Evolutionary conservation across 2,113 vertebrate species (phyloP).

Genomic region (Hydropotes inermis): DNA sequence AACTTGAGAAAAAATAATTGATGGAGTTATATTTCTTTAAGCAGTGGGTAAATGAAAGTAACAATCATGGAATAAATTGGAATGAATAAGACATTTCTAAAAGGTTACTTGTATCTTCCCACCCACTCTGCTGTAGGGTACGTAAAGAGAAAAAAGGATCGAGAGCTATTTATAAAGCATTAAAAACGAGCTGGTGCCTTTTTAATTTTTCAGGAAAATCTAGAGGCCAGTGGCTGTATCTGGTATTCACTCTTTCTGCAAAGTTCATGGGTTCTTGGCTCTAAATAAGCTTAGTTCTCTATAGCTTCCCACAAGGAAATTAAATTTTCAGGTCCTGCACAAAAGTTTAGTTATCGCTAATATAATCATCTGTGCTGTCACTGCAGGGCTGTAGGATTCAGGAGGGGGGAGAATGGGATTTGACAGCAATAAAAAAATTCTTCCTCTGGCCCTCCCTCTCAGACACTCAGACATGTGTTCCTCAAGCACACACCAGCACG

Average conservation of each 20-base stretch:
- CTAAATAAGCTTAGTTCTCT: slow-evolving; percentile 61
- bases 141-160: background rate
- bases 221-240: background rate
- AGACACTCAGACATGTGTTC: background rate
- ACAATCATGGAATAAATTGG: background rate
- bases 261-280: slow-evolving; percentile 70
- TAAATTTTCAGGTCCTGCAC: slow-evolving; percentile 69
- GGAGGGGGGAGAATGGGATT: background rate
- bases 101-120: background rate
- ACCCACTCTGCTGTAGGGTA: background rate
- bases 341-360: slow-evolving; percentile 64
- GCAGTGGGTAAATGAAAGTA: background rate
- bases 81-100: background rate
- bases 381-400: background rate
- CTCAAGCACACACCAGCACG: background rate
- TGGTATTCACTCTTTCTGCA: slow-evolving; percentile 58
- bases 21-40: background rate
- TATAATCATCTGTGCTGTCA: slow-evolving; percentile 53
- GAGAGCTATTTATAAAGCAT: background rate
- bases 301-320: slow-evolving; percentile 70
- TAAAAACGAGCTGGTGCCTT: background rate
- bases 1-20: background rate
- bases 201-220: slow-evolving; percentile 38
- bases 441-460: background rate
- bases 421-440: background rate